phyloP scores from a whole-genome alignment of 2,113 vertebrate genomes.

The Cavia porcellus region DNA sequence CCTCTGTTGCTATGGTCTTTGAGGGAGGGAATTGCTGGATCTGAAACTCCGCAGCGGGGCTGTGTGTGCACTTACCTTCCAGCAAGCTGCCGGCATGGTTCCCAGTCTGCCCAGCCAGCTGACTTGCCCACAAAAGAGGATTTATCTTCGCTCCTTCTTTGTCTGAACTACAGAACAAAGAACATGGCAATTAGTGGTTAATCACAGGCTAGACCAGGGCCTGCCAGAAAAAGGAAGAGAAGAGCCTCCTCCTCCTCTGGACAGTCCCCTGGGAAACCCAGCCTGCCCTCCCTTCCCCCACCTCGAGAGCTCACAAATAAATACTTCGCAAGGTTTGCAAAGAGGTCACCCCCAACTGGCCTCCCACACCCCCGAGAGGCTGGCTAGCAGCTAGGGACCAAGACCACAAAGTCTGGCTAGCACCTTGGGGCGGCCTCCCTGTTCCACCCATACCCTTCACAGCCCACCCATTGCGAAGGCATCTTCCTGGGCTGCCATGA shows the following conservation, averaged over 20 bases:
- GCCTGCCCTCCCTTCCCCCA: not conserved
- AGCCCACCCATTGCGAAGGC: not conserved
- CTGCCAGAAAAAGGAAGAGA: not conserved
- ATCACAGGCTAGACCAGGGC: not conserved
- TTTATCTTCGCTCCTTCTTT: slow-evolving; percentile 55
- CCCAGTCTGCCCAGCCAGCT: slow-evolving; percentile 11
- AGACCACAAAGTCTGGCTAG: not conserved
- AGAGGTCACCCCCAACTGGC: not conserved
- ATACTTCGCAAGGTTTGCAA: not conserved
- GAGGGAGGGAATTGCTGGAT: not conserved
- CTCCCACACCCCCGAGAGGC: not conserved
- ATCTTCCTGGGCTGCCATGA: not conserved
- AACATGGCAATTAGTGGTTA: not conserved
- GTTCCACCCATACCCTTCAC: not conserved
- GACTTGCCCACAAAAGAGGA: slow-evolving; percentile 53
- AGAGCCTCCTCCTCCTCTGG: no score
- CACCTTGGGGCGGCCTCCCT: not conserved
- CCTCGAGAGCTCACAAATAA: not conserved
- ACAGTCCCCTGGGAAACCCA: not conserved
- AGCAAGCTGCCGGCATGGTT: slow-evolving; percentile 26
- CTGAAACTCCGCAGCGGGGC: not conserved
- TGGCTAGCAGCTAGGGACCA: not conserved
- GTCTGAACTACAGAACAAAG: slow-evolving; percentile 64
- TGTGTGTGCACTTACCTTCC: not conserved
- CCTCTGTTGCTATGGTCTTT: not conserved